Base-by-base conservation (phyloP, 1,140 invertebrate genomes). In the Harpegnathos saltator region DNA sequence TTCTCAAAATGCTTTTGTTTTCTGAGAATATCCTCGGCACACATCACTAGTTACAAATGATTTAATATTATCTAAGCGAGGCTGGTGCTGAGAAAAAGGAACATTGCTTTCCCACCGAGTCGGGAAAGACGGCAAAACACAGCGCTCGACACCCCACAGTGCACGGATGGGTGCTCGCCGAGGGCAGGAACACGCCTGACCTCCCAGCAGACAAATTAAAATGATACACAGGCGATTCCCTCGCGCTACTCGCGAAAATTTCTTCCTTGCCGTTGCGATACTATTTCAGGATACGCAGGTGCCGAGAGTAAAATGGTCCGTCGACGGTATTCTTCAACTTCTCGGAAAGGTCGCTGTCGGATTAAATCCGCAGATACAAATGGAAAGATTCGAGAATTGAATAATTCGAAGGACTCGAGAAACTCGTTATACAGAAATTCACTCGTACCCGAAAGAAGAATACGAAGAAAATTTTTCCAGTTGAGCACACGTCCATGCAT, bases 141-240 rank as follows among this genome's bases (percentile, higher is more conserved):
- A 63, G 52, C 84, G 85, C 78, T 85, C 89, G 84, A 89, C 92
- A 92, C 89, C 90, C 92, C 89, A 88, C 86, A 83, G 90, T 82
- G 92, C 87, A 91, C 89, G 92, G 89, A 84, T 91, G 87, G 88
- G 82, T 91, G 91, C 90, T 90, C 84, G 87, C 74, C 84, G 88
- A 71, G 82, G 88, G 78, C 84, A 89, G 88, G 83, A 87, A 89
- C 91, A 94, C 92, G 92, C 93, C 90, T 92, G 91, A 93, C 91
- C 92, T 93, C 90, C 90, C 90, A 89, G 90, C 91, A 92, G 93
- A 93, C 92, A 91, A 90, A 93, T 94, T 93, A 93, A 93, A 94
- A 93, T 93, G 91, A 93, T 88, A 86, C 88, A 91, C 86, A 54
- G 80, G 24, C 69, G 69, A 87, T 84, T 58, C 69, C 68, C 48